These are phyloP conservation scores for Oreocharis arfaki DNA, from an alignment of 2,113 vertebrate species.

Conservation along the genomic window DNA sequence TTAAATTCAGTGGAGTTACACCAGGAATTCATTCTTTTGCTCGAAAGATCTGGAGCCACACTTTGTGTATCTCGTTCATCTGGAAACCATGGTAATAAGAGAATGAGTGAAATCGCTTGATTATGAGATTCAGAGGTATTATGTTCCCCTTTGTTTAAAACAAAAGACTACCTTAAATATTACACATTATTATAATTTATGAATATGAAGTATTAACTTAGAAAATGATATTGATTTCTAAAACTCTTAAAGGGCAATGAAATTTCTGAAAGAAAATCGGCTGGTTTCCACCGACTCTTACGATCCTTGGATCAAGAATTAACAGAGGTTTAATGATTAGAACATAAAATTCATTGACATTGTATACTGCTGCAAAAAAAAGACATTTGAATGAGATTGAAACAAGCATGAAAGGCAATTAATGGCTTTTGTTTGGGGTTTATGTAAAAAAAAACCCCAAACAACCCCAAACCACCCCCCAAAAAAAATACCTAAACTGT, in stretches of 20 bases:
- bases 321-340: not conserved
- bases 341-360: not conserved
- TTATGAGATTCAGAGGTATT: conserved; percentile 2
- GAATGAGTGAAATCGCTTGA: conserved; percentile 7
- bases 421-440: not conserved
- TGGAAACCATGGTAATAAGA: conserved; percentile 46
- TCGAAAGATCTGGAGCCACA: not conserved
- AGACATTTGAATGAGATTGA: not conserved
- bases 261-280: not conserved
- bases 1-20: conserved; percentile 16
- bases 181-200: not conserved
- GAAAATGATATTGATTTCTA: not conserved
- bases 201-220: not conserved
- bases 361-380: not conserved
- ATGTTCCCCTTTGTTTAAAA: not conserved
- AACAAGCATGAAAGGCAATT: not conserved
- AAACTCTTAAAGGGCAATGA: not conserved
- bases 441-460: not conserved
- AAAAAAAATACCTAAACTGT: not conserved
- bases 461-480: not conserved
- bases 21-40: conserved; percentile 10
- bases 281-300: not conserved
- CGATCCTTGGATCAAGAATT: not conserved
- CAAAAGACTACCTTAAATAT: not conserved
- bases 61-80: not conserved